These are phyloP conservation scores for Dryobates pubescens DNA, from an alignment of 2,797 vertebrate genomes.

Conservation along the genomic window DNA sequence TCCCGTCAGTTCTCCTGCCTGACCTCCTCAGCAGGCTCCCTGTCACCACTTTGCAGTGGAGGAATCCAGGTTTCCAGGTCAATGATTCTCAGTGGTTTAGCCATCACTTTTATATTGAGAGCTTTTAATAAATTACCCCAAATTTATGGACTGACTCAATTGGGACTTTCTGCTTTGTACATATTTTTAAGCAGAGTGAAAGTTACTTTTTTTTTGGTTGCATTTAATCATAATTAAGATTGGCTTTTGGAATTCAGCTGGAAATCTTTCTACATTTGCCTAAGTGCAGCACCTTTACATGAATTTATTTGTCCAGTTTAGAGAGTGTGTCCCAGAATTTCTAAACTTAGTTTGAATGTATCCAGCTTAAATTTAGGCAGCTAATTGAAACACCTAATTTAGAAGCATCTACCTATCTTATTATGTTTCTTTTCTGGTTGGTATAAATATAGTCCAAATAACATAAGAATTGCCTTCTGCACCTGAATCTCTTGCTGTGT, in stretches of 20 bases:
- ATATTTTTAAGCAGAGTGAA: neutral
- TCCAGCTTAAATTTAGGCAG: neutral
- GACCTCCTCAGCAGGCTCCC: neutral
- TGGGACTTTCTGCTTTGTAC: neutral
- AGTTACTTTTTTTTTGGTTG: neutral
- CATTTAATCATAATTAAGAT: neutral
- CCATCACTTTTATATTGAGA: neutral
- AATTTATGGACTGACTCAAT: neutral
- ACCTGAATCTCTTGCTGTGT: neutral
- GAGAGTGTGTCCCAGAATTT: neutral
- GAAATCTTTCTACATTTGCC: neutral
- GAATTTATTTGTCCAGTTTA: neutral
- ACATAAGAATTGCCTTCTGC: neutral
- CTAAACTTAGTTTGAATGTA: neutral
- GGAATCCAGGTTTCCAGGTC: slow-evolving; percentile 21
- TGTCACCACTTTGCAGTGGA: neutral
- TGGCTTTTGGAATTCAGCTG: neutral
- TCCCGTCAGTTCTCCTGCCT: neutral
- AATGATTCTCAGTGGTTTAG: slow-evolving; percentile 11
- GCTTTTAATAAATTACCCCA: neutral
- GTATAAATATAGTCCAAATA: neutral
- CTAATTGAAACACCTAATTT: neutral
- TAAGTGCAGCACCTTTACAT: neutral
- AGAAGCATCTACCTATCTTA: neutral
- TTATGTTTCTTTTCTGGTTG: neutral